Evolutionary conservation across 1,140 invertebrate genomes (phyloP), one percentile per base, ranked within the genome.

Genomic region (Diploscapter pachys): DNA sequence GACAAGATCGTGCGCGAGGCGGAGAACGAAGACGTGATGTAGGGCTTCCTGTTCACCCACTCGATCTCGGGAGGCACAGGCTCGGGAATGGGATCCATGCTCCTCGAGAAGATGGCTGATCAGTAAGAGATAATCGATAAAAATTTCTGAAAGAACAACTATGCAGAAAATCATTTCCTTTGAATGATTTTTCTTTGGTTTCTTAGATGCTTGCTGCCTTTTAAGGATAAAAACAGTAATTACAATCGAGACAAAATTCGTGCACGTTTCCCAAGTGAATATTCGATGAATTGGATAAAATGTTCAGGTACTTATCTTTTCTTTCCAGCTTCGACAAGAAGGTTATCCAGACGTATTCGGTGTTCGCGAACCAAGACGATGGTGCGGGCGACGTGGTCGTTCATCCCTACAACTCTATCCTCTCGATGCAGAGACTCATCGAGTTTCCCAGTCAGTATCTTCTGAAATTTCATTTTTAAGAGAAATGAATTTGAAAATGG

Each of bases 1-100:
- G 96, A 99, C 88, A 99, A 99, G 72, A 92, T 99, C 73, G 96
- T 99, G 86, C 89, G 95, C 82, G 96, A 99, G 88, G 96, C 95
- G 49, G 96, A 99, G 88, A 95, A 95, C 54, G 96, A 94, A 88
- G 96, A 99, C 83, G 96, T 94, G 86, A 89, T 99, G 57, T 96
- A 99, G 90, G 96, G 96, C 13, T 99, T 99, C 89, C 93, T 98
- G n/a, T 86, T 99, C 11, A 98, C 95, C 82, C 96, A 99, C 88
- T 98, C 95, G 4, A 98, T 99, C 85, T 95, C 96, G 76, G 96
- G 96, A 68, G 75, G 96, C 64, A 99, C 96, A 8, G 96, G 96
- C 2, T 98, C 95, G 62, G 96, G 96, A 48, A 93, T 98, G 92
- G 95, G 95, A 31, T 98, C 95, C 0, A 96, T 94, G 83, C 92